A percentile compares a stretch with the other conserved stretches of the same genome.
Conservation (phyloP, 2,113 vertebrate species). For the Oxygymnocypris stewartii region DNA sequence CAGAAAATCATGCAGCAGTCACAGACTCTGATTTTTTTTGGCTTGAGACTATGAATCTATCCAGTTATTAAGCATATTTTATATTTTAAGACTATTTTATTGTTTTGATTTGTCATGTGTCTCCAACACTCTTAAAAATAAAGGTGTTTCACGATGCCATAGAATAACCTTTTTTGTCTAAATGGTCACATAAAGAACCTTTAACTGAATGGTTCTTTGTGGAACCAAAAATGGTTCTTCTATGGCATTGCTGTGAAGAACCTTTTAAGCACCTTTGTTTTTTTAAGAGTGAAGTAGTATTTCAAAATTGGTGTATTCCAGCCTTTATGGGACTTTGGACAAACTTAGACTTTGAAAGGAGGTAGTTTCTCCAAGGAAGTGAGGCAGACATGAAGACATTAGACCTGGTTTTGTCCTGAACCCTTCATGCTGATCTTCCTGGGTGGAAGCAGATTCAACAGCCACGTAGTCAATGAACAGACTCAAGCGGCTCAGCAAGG, state of each 20-base stretch:
- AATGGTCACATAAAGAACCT: too few species aligned
- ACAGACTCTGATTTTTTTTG: background rate
- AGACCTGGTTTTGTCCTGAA: conserved; percentile 27
- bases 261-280: too few species aligned
- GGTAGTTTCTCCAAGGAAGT: conserved; percentile 21
- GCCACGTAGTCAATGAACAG: conserved; percentile 59
- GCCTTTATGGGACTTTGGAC: background rate
- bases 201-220: too few species aligned
- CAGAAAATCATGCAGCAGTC: background rate
- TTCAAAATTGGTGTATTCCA: background rate
- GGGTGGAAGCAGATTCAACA: background rate
- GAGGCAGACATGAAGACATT: conserved; percentile 11
- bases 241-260: too few species aligned
- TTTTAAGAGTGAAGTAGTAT: background rate
- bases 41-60: background rate
- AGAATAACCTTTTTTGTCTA: too few species aligned
- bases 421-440: conserved; percentile 21
- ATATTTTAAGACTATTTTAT: background rate
- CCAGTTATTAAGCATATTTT: background rate
- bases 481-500: conserved; percentile 70
- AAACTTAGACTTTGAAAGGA: conserved; percentile 3
- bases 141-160: too few species aligned
- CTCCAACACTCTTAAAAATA: too few species aligned
- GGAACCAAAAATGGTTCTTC: too few species aligned
- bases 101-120: background rate